A percentile compares a stretch with the other conserved stretches of the same genome.
Evolutionary conservation across 2,113 vertebrate species (phyloP).

Genomic region (Craseonycteris thonglongyai): DNA sequence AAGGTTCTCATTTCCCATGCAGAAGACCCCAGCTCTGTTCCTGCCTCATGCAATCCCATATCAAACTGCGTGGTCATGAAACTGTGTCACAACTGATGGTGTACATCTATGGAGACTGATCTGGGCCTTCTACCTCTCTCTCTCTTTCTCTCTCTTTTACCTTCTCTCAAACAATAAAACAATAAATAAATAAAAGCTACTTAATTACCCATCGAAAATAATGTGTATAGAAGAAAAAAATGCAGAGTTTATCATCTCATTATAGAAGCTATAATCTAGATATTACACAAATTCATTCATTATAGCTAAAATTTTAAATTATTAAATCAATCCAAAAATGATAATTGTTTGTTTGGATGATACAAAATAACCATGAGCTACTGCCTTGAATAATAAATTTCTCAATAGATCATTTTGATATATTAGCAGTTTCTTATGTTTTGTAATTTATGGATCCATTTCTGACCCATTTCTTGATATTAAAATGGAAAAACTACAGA

Average conservation of each 20-base stretch:
- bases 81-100: too few relatives aligned
- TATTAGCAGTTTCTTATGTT: background rate
- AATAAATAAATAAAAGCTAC: background rate
- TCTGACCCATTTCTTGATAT: background rate
- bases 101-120: too few relatives aligned
- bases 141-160: too few relatives aligned
- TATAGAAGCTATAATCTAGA: background rate
- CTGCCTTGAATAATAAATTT: background rate
- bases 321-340: slow-evolving; percentile 15
- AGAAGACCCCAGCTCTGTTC: too few relatives aligned
- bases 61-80: too few relatives aligned
- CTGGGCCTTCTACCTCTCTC: too few relatives aligned
- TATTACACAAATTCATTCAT: background rate
- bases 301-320: slow-evolving; percentile 9
- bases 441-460: background rate
- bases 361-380: background rate
- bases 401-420: background rate
- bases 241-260: background rate
- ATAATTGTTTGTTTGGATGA: background rate
- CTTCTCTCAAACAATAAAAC: too few relatives aligned
- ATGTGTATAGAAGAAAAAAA: background rate
- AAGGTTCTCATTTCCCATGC: too few relatives aligned
- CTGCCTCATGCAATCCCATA: too few relatives aligned
- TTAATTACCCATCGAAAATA: slow-evolving; percentile 16
- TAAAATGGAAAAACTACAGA: background rate